Conservation (phyloP, 2,888 invertebrate genomes). For the Cryptosula pallasiana region DNA sequence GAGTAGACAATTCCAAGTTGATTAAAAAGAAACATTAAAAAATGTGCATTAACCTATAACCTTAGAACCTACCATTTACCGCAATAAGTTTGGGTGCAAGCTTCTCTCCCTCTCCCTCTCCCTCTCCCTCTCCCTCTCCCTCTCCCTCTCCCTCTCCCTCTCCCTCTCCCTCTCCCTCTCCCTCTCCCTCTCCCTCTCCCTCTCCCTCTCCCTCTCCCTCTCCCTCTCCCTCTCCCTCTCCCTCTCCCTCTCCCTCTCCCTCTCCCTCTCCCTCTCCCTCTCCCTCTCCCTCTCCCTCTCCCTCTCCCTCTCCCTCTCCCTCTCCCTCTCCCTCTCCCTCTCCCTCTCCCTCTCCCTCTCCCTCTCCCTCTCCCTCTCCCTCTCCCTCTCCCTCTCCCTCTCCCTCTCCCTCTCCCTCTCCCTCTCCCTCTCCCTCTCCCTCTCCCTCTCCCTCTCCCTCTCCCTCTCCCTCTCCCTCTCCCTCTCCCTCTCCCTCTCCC, state of each 20-base stretch:
- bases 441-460: neutral
- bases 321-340: neutral
- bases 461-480: neutral
- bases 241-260: neutral
- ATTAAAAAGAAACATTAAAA: too few relatives aligned
- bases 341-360: neutral
- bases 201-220: conserved; percentile 21
- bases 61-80: too few relatives aligned
- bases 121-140: conserved; percentile 25
- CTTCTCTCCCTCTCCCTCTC: conserved; percentile 22
- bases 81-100: too few relatives aligned
- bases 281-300: conserved; percentile 5
- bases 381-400: neutral
- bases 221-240: conserved; percentile 13
- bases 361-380: neutral
- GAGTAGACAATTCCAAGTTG: too few relatives aligned
- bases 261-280: neutral
- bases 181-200: conserved; percentile 25
- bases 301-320: neutral
- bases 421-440: conserved; percentile 2
- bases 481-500: neutral
- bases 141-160: conserved; percentile 26
- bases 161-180: conserved; percentile 25
- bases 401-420: neutral
- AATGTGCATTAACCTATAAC: too few relatives aligned